Evolutionary conservation across 1,140 invertebrate species (phyloP), one percentile per base, ranked within the genome.

Genomic region (Drosophila rhopaloa): DNA sequence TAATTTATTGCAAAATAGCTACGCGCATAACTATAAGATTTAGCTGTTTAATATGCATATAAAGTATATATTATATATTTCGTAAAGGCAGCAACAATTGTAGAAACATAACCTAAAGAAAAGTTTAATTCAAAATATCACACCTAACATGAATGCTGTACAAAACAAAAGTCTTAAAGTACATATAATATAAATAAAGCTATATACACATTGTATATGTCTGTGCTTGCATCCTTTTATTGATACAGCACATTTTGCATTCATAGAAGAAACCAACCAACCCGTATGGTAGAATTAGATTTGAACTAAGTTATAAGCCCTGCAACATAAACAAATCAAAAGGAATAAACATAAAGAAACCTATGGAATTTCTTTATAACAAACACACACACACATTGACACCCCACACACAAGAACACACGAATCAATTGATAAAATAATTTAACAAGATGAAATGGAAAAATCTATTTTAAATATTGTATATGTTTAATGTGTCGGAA

Each of bases 391-490:
- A 65, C 62, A 70, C 61, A 63, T 19, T 37, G 60, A 62, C 27
- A n/a, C 16, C 29, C n/a, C 50, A 65, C 61, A 54, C 60, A 37
- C 35, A 57, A 24, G 3, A 27, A 60, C 43, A 68, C 54, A 71
- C 62, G 79, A 74, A 74, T 76, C 79, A 83, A 83, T 86, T 82
- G 82, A 81, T 82, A 86, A 81, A 35, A 61, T 76, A 79, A 81
- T 73, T 76, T 61, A 85, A 85, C 35, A 43, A 40, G 13, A 38
- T 38, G 48, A 55, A 72, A 51, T 73, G 47, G 47, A 65, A 81
- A 86, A 82, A 74, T 88, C 72, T 89, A 88, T 86, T 88, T 86
- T 88, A 86, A 86, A 88, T 86, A 86, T 72, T 82, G 79, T 86
- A 79, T 81, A 86, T 88, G 76, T 88, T 83, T 88, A 85, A 82